Percentiles rank a stretch among this genome's conserved stretches.
These are phyloP conservation scores for Syncerus caffer DNA, from an alignment of 2,797 vertebrate species.

Conservation along the genomic window DNA sequence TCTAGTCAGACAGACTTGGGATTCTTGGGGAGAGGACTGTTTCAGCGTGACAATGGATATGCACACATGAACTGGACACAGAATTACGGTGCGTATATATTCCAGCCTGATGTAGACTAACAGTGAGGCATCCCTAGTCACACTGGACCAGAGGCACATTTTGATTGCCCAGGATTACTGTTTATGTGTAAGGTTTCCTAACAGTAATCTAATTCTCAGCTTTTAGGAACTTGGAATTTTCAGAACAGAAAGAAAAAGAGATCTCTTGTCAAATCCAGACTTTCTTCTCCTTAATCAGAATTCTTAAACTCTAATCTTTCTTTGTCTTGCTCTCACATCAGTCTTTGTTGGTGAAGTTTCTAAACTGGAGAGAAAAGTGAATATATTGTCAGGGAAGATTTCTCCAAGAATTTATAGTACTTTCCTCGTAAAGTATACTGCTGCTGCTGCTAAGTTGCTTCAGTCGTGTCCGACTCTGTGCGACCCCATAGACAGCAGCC, in stretches of 20 bases:
- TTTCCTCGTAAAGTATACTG: not conserved
- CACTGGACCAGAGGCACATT: not conserved
- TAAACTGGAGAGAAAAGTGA: not conserved
- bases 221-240: not conserved
- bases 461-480: too few relatives aligned
- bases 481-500: too few relatives aligned
- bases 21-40: not conserved
- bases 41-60: not conserved
- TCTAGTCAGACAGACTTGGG: not conserved
- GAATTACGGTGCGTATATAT: fast-evolving
- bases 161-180: not conserved
- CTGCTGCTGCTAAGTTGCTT: too few relatives aligned
- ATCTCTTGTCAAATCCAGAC: not conserved
- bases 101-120: not conserved
- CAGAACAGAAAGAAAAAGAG: not conserved
- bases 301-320: not conserved
- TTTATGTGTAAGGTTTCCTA: not conserved
- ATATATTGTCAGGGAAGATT: conserved; percentile 2
- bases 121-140: not conserved
- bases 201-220: not conserved
- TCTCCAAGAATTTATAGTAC: not conserved
- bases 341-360: not conserved
- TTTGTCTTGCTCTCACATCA: not conserved
- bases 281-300: not conserved
- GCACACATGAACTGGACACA: too few relatives aligned